Percentiles rank a stretch among this genome's conserved stretches.
Evolutionary conservation across 1,140 invertebrate species (phyloP).

Genomic region (Hycleus cichorii): DNA sequence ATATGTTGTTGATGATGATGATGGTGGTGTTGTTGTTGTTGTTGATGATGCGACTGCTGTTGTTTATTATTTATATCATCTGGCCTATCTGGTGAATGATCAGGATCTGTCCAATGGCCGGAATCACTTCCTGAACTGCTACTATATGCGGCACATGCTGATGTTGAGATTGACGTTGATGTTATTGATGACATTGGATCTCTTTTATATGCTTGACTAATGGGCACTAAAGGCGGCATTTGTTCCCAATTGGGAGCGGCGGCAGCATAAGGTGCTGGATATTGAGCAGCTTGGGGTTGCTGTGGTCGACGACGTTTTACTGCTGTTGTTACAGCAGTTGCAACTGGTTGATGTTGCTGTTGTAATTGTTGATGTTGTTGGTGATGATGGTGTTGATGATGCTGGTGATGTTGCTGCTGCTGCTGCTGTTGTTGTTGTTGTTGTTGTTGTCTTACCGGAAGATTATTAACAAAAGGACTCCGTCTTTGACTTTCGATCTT

Average conservation of each 20-base stretch:
- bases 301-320: background rate
- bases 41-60: too few species aligned
- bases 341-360: background rate
- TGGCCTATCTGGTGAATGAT: conserved; percentile 36
- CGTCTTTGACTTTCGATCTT: conserved; percentile 68
- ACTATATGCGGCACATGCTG: conserved; percentile 28
- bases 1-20: conserved; percentile 34
- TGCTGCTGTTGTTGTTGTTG: conserved; percentile 33
- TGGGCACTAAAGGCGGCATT: conserved; percentile 44
- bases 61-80: conserved; percentile 24
- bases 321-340: background rate
- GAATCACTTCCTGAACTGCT: conserved; percentile 30
- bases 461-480: conserved; percentile 66
- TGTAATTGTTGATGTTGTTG: conserved; percentile 40
- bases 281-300: conserved; percentile 38
- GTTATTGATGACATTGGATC: too few species aligned
- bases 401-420: conserved; percentile 30
- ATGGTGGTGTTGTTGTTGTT: too few species aligned
- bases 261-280: conserved; percentile 36
- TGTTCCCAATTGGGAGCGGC: conserved; percentile 36
- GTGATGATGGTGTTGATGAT: conserved; percentile 36
- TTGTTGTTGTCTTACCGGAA: conserved; percentile 45
- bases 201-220: conserved; percentile 10
- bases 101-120: conserved; percentile 37
- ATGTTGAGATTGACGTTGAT: conserved; percentile 8